Percentiles rank a stretch among this genome's conserved stretches.
Conservation (phyloP, 2,888 invertebrate genomes). For the Globia sparganii region DNA sequence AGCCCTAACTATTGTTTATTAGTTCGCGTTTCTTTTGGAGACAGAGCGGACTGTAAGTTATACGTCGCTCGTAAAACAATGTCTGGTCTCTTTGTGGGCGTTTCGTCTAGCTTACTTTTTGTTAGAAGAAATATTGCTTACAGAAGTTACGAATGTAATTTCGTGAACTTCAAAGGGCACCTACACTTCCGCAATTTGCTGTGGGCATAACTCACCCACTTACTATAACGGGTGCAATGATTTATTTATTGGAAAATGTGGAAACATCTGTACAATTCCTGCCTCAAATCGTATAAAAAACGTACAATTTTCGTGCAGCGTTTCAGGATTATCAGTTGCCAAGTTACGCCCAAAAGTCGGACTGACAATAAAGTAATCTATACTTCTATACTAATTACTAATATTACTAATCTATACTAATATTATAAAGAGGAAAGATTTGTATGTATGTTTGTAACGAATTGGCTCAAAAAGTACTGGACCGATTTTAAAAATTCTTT, state of each 20-base stretch:
- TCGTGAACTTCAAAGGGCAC: constrained; percentile 42
- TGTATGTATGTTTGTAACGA: no score
- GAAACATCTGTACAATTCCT: neutral
- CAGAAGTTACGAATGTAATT: constrained; percentile 36
- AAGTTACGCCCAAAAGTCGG: neutral
- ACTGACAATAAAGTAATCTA: no score
- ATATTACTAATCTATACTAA: no score
- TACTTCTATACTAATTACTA: no score
- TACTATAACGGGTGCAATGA: constrained; percentile 16
- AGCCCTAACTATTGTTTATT: constrained; percentile 55
- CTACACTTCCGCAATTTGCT: neutral
- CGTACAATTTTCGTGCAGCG: neutral
- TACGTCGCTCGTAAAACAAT: constrained; percentile 54
- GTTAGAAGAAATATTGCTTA: constrained; percentile 52
- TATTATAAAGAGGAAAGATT: no score
- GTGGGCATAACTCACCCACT: constrained; percentile 28
- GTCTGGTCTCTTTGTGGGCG: constrained; percentile 49
- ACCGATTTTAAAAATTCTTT: no score
- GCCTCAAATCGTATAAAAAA: neutral
- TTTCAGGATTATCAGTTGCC: neutral
- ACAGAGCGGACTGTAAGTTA: constrained; percentile 43
- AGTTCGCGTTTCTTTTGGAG: constrained; percentile 49
- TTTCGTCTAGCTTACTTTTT: constrained; percentile 52
- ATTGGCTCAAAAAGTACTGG: no score
- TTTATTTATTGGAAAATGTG: constrained; percentile 18